These are phyloP conservation scores for Aradus depressus DNA, from an alignment of 2,888 invertebrate species.

Conservation along the genomic window DNA sequence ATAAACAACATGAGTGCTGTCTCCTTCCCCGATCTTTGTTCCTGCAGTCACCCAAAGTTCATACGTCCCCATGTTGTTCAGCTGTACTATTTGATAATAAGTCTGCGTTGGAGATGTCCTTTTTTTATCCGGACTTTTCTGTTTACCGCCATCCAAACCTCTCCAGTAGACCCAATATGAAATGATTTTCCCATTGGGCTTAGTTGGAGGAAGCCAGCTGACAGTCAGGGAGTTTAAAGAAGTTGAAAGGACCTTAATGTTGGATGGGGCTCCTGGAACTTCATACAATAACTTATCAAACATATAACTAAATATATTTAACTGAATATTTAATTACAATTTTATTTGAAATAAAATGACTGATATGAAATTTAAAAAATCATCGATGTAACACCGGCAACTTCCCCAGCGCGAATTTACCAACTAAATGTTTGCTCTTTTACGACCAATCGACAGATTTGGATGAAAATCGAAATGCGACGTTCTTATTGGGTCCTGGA, in stretches of 20 bases:
- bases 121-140: constrained; percentile 31
- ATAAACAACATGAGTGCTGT: constrained; percentile 43
- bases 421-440: no score
- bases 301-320: constrained; percentile 4
- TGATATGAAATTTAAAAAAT: no score
- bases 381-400: no score
- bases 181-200: constrained; percentile 50
- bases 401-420: no score
- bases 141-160: constrained; percentile 31
- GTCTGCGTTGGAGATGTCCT: constrained; percentile 28
- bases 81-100: constrained; percentile 43
- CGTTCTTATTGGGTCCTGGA: no score
- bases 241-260: constrained; percentile 48
- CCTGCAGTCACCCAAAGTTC: constrained; percentile 52
- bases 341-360: no score
- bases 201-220: constrained; percentile 52
- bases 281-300: constrained; percentile 13
- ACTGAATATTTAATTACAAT: no score
- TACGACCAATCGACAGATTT: no score
- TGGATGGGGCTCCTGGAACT: constrained; percentile 51
- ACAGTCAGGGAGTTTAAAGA: constrained; percentile 48
- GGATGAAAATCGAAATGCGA: no score
- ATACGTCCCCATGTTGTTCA: constrained; percentile 45
- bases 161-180: constrained; percentile 47
- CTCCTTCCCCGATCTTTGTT: constrained; percentile 50